phyloP scores from a whole-genome alignment of 1,140 invertebrate genomes.

The Phymorhynchus buccinoides region DNA sequence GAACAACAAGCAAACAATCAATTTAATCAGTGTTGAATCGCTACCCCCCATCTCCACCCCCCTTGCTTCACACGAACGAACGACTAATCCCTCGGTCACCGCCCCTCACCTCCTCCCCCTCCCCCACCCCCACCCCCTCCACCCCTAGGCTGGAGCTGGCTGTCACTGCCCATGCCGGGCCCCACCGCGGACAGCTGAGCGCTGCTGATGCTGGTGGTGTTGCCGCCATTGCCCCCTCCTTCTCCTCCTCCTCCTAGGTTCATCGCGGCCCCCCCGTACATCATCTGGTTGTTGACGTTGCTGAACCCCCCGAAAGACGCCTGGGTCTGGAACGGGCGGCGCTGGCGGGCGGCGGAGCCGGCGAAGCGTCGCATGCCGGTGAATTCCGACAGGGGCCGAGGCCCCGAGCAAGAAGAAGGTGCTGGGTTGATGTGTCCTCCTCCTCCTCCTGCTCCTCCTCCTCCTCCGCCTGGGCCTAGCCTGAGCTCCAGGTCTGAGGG shows the following conservation, averaged over 20 bases:
- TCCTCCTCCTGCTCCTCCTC: too few species aligned
- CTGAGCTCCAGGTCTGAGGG: constrained; percentile 28
- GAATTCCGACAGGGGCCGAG: constrained; percentile 45
- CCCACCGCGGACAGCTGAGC: background rate
- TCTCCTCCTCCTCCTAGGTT: too few species aligned
- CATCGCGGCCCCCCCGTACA: background rate
- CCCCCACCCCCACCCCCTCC: background rate
- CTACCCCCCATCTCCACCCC: too few species aligned
- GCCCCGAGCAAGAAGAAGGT: background rate
- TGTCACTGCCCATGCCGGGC: constrained; percentile 3
- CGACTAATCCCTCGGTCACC: too few species aligned
- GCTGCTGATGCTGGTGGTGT: background rate
- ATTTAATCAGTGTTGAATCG: too few species aligned
- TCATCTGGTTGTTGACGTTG: constrained; percentile 35
- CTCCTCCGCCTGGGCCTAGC: background rate
- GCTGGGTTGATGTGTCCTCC: constrained; percentile 29
- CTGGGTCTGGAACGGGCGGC: constrained; percentile 47
- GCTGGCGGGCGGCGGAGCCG: constrained; percentile 39
- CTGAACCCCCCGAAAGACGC: constrained; percentile 45
- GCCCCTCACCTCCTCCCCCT: too few species aligned
- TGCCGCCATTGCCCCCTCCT: too few species aligned
- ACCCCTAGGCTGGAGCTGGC: background rate
- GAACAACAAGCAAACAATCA: too few species aligned
- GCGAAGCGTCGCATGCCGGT: constrained; percentile 40
- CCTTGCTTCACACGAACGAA: too few species aligned